Conservation (phyloP, 2,888 invertebrate genomes). For the Sminthurides aquaticus region DNA sequence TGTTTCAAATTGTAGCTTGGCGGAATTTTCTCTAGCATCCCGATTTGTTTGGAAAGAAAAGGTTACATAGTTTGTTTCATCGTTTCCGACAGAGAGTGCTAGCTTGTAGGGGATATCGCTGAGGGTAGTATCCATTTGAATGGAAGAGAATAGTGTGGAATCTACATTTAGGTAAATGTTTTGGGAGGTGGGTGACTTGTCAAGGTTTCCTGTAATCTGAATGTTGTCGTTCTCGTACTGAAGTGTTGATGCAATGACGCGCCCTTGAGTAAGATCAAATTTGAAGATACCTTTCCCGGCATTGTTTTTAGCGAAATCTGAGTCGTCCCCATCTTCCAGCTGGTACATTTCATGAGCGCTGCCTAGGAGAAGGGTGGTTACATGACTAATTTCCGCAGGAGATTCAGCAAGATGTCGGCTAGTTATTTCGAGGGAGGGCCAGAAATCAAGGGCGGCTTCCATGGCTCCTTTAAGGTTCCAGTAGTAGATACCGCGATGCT, state of each 20-base stretch:
- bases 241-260: not conserved
- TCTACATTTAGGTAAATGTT: not conserved
- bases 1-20: not conserved
- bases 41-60: not conserved
- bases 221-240: conserved; percentile 2
- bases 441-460: conserved; percentile 7
- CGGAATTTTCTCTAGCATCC: not conserved
- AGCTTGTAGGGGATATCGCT: not conserved
- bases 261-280: not conserved
- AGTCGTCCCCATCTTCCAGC: not conserved
- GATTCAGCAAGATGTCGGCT: conserved; percentile 5
- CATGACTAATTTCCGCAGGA: not conserved
- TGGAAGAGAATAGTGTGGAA: conserved; percentile 4
- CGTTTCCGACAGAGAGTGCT: not conserved
- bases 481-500: not conserved
- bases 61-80: not conserved
- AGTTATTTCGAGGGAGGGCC: conserved; percentile 16
- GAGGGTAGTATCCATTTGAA: not conserved
- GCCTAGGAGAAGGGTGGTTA: not conserved
- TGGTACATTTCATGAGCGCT: not conserved
- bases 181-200: not conserved
- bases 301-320: too few species aligned
- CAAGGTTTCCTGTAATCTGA: conserved; percentile 1
- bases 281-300: not conserved
- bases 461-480: conserved; percentile 17